phyloP scores from a whole-genome alignment of 2,113 vertebrate species.

The Pelobates fuscus region DNA sequence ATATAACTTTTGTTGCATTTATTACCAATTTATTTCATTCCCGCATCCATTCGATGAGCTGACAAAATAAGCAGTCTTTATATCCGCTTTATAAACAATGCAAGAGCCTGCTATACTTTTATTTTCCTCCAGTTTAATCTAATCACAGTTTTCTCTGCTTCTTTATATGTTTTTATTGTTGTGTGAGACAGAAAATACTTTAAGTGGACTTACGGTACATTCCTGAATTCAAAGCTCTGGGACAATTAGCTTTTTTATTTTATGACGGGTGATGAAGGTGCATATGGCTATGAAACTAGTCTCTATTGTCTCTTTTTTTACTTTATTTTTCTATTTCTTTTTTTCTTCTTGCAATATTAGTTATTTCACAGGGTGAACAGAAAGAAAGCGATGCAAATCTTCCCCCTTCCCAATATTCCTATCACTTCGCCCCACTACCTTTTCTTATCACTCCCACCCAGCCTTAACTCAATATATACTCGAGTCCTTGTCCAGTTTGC shows the following conservation, averaged over 20 bases:
- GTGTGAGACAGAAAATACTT: neutral
- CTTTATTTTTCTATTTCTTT: neutral
- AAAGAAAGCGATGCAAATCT: too few species aligned
- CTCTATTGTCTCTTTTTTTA: neutral
- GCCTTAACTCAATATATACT: too few species aligned
- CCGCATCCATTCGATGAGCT: neutral
- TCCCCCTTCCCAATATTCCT: too few species aligned
- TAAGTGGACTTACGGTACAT: neutral
- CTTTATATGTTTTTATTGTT: neutral
- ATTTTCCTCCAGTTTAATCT: neutral
- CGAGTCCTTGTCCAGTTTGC: too few species aligned
- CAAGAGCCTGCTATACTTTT: neutral
- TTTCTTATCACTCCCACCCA: too few species aligned
- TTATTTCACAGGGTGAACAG: too few species aligned
- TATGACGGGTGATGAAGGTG: neutral
- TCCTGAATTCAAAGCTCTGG: neutral
- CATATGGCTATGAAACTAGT: neutral
- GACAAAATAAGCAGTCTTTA: neutral
- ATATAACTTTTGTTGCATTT: neutral
- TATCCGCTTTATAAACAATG: neutral
- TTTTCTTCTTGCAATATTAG: neutral
- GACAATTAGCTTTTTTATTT: neutral
- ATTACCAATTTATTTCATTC: neutral
- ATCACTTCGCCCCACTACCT: too few species aligned
- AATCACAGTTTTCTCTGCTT: neutral